Conservation (phyloP, 2,113 vertebrate species). For the Cervus canadensis region DNA sequence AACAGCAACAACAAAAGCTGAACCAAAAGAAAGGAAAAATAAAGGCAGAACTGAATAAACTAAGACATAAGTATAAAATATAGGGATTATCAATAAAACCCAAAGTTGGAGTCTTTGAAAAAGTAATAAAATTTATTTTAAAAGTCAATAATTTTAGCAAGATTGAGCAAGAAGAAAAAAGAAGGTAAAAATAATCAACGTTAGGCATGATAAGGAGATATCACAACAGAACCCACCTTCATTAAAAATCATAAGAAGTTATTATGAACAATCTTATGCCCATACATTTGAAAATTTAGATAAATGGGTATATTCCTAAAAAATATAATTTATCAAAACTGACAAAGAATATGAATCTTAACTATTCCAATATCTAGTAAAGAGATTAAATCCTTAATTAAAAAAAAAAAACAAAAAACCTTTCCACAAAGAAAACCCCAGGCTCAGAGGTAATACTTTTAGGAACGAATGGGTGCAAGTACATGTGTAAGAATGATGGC, state of each 20-base stretch:
- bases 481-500: accelerated
- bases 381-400: neutral
- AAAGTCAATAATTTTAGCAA: neutral
- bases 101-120: neutral
- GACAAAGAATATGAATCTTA: neutral
- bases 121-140: neutral
- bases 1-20: neutral
- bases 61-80: neutral
- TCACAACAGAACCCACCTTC: neutral
- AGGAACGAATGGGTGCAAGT: accelerated
- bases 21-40: neutral
- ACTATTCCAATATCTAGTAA: neutral
- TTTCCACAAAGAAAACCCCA: neutral
- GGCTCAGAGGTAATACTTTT: neutral
- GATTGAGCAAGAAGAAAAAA: neutral
- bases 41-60: neutral
- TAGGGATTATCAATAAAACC: neutral
- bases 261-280: neutral
- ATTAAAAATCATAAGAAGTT: neutral
- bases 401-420: neutral
- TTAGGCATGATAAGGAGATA: neutral
- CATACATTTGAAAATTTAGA: neutral
- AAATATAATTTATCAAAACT: neutral
- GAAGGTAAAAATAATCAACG: neutral
- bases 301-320: neutral